A percentile compares a stretch with the other conserved stretches of the same genome.
Conservation (phyloP, 2,113 vertebrate genomes). For the Crocuta crocuta region DNA sequence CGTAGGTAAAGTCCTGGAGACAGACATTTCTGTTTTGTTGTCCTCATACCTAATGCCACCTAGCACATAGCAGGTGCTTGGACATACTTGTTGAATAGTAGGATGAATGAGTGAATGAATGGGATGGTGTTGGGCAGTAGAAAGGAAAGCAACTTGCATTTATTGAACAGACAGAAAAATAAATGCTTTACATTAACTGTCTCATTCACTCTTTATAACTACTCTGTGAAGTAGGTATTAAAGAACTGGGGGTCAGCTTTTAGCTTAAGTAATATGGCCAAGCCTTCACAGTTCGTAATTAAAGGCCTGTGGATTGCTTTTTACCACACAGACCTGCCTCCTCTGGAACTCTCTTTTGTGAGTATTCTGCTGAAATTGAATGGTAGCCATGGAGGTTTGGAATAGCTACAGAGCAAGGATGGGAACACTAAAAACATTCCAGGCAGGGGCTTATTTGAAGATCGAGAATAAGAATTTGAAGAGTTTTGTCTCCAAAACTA, state of each 20-base stretch:
- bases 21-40: background rate
- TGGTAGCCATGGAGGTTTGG: background rate
- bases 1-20: background rate
- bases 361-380: background rate
- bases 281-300: background rate
- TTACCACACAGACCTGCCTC: background rate
- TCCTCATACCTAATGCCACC: background rate
- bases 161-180: background rate
- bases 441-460: background rate
- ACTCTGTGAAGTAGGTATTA: background rate
- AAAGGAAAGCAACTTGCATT: background rate
- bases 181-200: slow-evolving; percentile 3
- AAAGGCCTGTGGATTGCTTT: background rate
- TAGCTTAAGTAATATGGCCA: background rate
- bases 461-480: background rate
- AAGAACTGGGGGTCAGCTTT: background rate
- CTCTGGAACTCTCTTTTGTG: background rate
- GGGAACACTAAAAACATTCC: background rate
- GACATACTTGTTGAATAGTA: background rate
- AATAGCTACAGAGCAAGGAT: background rate
- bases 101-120: background rate
- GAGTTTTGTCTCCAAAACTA: background rate
- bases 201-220: background rate
- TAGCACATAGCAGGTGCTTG: background rate
- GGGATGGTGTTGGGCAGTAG: background rate